These are phyloP conservation scores for Bombyx mori DNA, from an alignment of 1,140 invertebrate species.

Conservation along the genomic window DNA sequence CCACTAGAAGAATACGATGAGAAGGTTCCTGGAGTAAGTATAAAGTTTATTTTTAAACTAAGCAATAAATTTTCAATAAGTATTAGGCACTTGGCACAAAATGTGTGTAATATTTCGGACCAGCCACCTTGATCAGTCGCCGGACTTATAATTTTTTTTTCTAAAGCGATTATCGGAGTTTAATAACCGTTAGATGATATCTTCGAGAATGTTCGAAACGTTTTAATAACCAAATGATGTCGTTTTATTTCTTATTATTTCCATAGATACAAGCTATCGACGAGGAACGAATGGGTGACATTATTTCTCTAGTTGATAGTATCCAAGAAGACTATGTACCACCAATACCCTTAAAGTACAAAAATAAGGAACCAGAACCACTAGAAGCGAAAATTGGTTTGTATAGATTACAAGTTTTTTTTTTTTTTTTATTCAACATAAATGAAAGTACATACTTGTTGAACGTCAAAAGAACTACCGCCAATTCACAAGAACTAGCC, in stretches of 20 bases:
- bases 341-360: conserved; percentile 49
- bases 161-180: too few relatives aligned
- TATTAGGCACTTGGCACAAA: too few relatives aligned
- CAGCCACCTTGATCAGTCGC: too few relatives aligned
- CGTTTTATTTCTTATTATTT: conserved; percentile 7
- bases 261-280: conserved; percentile 33
- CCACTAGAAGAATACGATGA: conserved; percentile 17
- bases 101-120: too few relatives aligned
- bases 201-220: conserved; percentile 12
- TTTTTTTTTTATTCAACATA: too few relatives aligned
- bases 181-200: too few relatives aligned
- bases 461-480: too few relatives aligned
- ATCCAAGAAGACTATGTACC: conserved; percentile 65
- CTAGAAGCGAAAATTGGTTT: conserved; percentile 33
- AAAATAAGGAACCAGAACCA: conserved; percentile 36
- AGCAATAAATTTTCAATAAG: too few relatives aligned
- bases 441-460: too few relatives aligned
- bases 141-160: too few relatives aligned
- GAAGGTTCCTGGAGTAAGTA: conserved; percentile 16
- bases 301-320: conserved; percentile 66
- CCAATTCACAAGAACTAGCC: too few relatives aligned
- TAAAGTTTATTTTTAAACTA: conserved; percentile 15
- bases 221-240: neutral
- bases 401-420: conserved; percentile 17
- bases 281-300: conserved; percentile 65